Evolutionary conservation across 2,797 vertebrate species (phyloP).

Genomic region (Atherinosoma microstoma): DNA sequence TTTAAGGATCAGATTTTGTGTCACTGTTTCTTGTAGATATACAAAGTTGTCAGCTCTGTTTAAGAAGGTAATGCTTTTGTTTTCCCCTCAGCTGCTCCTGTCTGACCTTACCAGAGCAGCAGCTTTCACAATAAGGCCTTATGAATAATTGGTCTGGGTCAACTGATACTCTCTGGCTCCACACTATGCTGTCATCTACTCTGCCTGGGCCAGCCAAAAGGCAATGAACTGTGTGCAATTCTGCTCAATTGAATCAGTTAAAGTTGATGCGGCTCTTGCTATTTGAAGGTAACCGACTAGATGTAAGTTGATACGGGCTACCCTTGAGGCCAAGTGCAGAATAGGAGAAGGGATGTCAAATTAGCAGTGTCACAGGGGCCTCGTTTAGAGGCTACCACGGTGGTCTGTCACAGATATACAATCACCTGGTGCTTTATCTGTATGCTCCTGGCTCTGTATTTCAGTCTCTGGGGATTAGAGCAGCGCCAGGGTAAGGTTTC

Average conservation of each 20-base stretch:
- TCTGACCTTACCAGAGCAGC: slow-evolving; percentile 63
- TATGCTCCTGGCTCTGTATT: slow-evolving; percentile 45
- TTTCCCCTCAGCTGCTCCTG: slow-evolving; percentile 53
- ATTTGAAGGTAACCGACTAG: slow-evolving; percentile 61
- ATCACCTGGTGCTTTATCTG: slow-evolving; percentile 68
- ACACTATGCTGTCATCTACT: slow-evolving; percentile 62
- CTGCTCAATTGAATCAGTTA: slow-evolving; percentile 68
- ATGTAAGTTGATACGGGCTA: slow-evolving; percentile 66
- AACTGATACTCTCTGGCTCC: slow-evolving; percentile 74
- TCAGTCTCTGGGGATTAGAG: slow-evolving; percentile 69
- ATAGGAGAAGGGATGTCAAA: slow-evolving; percentile 60
- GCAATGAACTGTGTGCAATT: slow-evolving; percentile 71
- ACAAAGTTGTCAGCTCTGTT: slow-evolving; percentile 48
- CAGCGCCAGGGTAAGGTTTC: slow-evolving; percentile 68
- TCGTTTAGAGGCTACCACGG: slow-evolving; percentile 48
- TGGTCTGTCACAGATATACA: slow-evolving; percentile 72
- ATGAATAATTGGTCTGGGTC: slow-evolving; percentile 80
- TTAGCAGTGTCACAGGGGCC: slow-evolving; percentile 54
- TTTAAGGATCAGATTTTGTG: slow-evolving; percentile 43
- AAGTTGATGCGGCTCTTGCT: slow-evolving; percentile 62
- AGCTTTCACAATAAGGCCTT: slow-evolving; percentile 76
- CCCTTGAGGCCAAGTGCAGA: slow-evolving; percentile 54
- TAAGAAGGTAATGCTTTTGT: slow-evolving; percentile 67
- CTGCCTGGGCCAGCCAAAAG: slow-evolving; percentile 60
- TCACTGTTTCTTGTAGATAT: slow-evolving; percentile 35